Evolutionary conservation across 1,140 invertebrate species (phyloP), one percentile per base, ranked within the genome.

Genomic region (Rhyzopertha dominica): DNA sequence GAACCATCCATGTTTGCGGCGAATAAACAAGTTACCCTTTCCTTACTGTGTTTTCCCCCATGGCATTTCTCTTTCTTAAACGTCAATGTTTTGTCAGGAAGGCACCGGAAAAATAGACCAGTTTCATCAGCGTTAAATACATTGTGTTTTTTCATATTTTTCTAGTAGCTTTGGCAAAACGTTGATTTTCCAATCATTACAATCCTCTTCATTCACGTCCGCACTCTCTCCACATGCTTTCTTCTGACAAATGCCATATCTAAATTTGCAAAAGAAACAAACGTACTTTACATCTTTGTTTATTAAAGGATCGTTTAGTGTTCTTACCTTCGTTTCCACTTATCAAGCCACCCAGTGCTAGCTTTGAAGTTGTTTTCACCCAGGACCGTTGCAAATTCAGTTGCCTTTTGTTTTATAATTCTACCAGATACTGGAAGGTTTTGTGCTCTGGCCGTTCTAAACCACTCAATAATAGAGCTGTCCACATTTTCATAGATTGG

Each of bases 121-220:
- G 62, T 63, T 61, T 74, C 65, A 57, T 72, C 69, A n/a, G 58
- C 60, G 53, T 69, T 73, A 50, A 62, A 70, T 37, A 72, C 61
- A 49, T 67, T 50, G 31, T 61, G 34, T 35, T 51, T 41, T 9
- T 24, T 12, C 40, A 54, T 51, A 56, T 34, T 48, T 37, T n/a
- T 28, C 36, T 24, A 43, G 22, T n/a, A 39, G 32, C 13, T 20
- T 12, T 8, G 36, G 35, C 17, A 47, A 40, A 40, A 40, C 44
- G 36, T 37, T 20, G 23, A 16, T 5, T 30, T 30, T 46, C 14
- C 43, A 42, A 10, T 26, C 17, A 10, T 3, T 12, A 18, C 35
- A 31, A 3, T 17, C 34, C 34, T 38, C 34, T 9, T n/a, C 28
- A 28, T 17, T 17, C 13, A 48, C 46, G 29, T 4, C 22, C 8